phyloP scores from a whole-genome alignment of 2,888 invertebrate genomes.

The Melolontha melolontha region DNA sequence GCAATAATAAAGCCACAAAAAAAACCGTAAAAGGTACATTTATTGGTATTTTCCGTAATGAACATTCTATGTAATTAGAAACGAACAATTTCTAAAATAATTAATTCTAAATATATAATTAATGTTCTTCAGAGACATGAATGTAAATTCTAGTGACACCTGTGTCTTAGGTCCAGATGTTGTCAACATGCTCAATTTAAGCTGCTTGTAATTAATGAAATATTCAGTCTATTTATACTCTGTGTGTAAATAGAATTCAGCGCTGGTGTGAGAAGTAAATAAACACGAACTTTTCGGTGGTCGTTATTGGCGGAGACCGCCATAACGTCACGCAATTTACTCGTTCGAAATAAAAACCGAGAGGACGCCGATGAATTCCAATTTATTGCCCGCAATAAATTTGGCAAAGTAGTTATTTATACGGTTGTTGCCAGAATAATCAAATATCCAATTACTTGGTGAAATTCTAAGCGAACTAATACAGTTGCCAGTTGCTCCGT shows the following conservation, averaged over 20 bases:
- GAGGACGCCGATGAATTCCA: background rate
- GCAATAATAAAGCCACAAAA: background rate
- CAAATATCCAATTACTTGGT: too few relatives aligned
- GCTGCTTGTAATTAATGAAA: constrained; percentile 49
- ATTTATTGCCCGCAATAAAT: background rate
- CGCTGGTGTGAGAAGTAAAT: constrained; percentile 8
- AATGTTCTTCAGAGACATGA: constrained; percentile 37
- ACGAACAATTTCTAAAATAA: constrained; percentile 46
- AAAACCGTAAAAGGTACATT: background rate
- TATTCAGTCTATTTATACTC: constrained; percentile 47
- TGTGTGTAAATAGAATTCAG: constrained; percentile 17
- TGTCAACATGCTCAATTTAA: constrained; percentile 45
- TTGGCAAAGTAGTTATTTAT: too few relatives aligned
- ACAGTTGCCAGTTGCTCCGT: too few relatives aligned
- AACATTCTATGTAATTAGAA: constrained; percentile 16
- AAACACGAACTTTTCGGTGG: background rate
- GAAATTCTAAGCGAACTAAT: too few relatives aligned
- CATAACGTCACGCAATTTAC: constrained; percentile 17
- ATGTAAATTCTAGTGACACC: constrained; percentile 48
- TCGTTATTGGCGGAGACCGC: constrained; percentile 9
- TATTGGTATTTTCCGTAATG: background rate
- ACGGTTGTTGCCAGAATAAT: too few relatives aligned
- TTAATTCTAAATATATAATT: constrained; percentile 40
- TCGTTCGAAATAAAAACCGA: constrained; percentile 13
- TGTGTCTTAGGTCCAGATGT: constrained; percentile 47